Base-by-base conservation (phyloP, 2,888 invertebrate species). In the Fragum whitleyi region DNA sequence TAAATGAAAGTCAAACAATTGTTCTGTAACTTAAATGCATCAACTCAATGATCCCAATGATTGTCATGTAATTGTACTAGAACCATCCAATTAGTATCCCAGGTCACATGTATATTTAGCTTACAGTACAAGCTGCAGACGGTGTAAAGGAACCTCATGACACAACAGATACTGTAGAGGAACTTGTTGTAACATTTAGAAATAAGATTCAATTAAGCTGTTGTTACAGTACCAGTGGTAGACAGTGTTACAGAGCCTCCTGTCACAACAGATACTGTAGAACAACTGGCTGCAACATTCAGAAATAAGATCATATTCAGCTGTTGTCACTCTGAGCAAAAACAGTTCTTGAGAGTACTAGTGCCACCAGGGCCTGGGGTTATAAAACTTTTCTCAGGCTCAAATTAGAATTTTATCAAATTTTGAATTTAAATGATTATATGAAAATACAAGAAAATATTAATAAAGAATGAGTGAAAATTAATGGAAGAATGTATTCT, bases 121-220 rank as follows among this genome's bases (percentile, higher is more conserved):
- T 39, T 39, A 39, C 39, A 9, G 39, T 39, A 39, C 39, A 6
- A 6, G 39, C 14, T 6, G 39, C 6, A 14, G 39, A 23, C 9
- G 11, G 6, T 16, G 19, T 26, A 28, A 61, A 5, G 9, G 7
- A 5, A 23, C 23, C 19, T 26, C 28, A 6, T 11, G 55, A 23
- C 23, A 55, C 55, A 11, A 55, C 55, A 55, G 21, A n/a, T 55
- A n/a, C 23, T 23, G 23, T 23, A 19, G 21, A 6, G 7, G 9
- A 23, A 21, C 55, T 55, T 55, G 55, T 7, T n/a, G 21, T 21
- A 11, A 19, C n/a, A n/a, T n/a, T n/a, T n/a, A n/a, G n/a, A n/a
- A n/a, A n/a, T n/a, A n/a, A n/a, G n/a, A n/a, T n/a, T n/a, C n/a
- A 75, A 81, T 21, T 59, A 75, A 0, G 85, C 85, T 2, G 77